A percentile compares a stretch with the other conserved stretches of the same genome.
phyloP scores from a whole-genome alignment of 2,113 vertebrate species.

The Prunella himalayana region DNA sequence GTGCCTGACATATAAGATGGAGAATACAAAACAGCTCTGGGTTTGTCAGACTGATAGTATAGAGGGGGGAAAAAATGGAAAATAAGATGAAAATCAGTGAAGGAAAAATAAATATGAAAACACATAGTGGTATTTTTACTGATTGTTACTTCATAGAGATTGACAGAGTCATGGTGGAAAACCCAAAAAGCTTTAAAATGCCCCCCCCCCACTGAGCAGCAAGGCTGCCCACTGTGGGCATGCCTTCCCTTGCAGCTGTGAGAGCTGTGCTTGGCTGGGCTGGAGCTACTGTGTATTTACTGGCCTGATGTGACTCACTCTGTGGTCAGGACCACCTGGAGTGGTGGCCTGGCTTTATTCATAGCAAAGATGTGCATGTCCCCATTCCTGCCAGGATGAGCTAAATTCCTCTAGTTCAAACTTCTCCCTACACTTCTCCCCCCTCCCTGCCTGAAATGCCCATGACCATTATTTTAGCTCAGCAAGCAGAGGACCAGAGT shows the following conservation, averaged over 20 bases:
- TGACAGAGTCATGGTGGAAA: neutral
- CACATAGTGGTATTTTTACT: neutral
- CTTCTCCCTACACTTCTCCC: neutral
- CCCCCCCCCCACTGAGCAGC: neutral
- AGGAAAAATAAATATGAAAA: neutral
- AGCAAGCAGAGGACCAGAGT: neutral
- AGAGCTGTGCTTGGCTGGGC: neutral
- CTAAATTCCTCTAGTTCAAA: neutral
- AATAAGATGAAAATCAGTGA: neutral
- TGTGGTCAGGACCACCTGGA: neutral
- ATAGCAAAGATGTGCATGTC: neutral
- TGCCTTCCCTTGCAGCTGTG: neutral
- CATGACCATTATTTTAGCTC: neutral
- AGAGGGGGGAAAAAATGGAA: fast-evolving
- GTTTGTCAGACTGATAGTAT: neutral
- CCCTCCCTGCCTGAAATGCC: neutral
- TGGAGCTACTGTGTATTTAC: neutral
- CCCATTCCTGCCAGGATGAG: neutral
- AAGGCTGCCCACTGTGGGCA: neutral
- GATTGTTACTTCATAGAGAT: neutral
- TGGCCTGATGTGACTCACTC: neutral
- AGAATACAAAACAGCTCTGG: neutral
- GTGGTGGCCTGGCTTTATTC: neutral
- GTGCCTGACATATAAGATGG: neutral
- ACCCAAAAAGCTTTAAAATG: neutral